A percentile compares a stretch with the other conserved stretches of the same genome.
Evolutionary conservation across 2,797 vertebrate genomes (phyloP).

Genomic region (Clarias fuscus): DNA sequence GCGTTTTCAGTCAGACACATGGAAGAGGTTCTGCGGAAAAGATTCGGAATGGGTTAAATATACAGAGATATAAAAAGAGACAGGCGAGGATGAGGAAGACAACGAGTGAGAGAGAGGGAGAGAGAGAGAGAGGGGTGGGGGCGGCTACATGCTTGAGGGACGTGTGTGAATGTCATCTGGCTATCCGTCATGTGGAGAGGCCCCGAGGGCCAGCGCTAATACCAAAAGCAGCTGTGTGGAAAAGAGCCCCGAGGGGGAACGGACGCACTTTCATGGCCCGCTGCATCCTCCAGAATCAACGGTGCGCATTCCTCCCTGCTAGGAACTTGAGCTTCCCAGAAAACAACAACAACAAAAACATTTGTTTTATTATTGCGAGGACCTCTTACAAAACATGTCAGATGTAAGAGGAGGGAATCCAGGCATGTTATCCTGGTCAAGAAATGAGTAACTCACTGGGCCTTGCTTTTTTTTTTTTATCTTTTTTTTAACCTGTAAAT

Average conservation of each 20-base stretch:
- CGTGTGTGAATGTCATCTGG: conserved; percentile 76
- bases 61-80: conserved; percentile 34
- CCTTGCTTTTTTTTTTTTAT: not conserved
- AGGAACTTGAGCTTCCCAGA: conserved; percentile 37
- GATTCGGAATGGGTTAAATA: not conserved
- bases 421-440: not conserved
- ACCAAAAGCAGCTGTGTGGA: conserved; percentile 77
- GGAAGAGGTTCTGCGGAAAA: not conserved
- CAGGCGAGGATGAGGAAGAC: conserved; percentile 32
- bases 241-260: conserved; percentile 63
- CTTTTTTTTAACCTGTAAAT: not conserved
- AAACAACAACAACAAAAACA: not conserved
- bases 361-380: not conserved
- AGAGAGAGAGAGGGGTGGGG: conserved; percentile 53
- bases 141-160: conserved; percentile 62
- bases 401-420: not conserved
- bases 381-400: not conserved
- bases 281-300: conserved; percentile 63
- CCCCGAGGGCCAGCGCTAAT: conserved; percentile 66
- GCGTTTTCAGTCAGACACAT: conserved; percentile 44
- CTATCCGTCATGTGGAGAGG: conserved; percentile 68
- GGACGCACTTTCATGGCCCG: conserved; percentile 64
- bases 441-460: not conserved
- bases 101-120: conserved; percentile 22
- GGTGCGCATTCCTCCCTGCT: conserved; percentile 50